Evolutionary conservation across 1,140 invertebrate genomes (phyloP).

Genomic region (Pantala flavescens): DNA sequence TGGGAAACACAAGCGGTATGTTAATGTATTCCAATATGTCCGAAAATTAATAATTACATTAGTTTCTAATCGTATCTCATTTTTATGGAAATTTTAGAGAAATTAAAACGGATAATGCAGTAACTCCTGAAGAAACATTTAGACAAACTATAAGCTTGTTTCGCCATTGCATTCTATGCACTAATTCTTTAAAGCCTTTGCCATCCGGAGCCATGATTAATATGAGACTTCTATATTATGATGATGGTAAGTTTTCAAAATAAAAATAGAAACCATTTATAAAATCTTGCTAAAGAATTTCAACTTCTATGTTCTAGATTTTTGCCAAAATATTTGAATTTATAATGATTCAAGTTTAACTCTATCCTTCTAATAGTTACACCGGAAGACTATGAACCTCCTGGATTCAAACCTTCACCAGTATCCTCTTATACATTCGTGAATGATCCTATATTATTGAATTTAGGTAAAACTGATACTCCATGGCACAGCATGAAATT

Average conservation of each 20-base stretch:
- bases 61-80: neutral
- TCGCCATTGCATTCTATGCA: neutral
- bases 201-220: neutral
- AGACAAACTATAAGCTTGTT: neutral
- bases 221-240: neutral
- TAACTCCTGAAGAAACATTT: neutral
- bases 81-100: neutral
- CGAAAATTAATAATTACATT: neutral
- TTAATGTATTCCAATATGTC: neutral
- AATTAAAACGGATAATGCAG: neutral
- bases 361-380: neutral
- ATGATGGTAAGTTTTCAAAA: neutral
- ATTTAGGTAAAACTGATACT: neutral
- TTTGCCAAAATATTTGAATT: no score
- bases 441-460: neutral
- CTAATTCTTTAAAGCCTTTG: neutral
- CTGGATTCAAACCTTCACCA: neutral
- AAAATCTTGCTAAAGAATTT: no score
- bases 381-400: neutral
- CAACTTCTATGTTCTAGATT: no score
- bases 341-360: no score
- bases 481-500: neutral
- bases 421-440: neutral
- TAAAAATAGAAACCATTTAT: no score
- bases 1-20: neutral